A percentile compares a stretch with the other conserved stretches of the same genome.
Evolutionary conservation across 1,140 invertebrate species (phyloP).

Genomic region (Eulimnadia texana): DNA sequence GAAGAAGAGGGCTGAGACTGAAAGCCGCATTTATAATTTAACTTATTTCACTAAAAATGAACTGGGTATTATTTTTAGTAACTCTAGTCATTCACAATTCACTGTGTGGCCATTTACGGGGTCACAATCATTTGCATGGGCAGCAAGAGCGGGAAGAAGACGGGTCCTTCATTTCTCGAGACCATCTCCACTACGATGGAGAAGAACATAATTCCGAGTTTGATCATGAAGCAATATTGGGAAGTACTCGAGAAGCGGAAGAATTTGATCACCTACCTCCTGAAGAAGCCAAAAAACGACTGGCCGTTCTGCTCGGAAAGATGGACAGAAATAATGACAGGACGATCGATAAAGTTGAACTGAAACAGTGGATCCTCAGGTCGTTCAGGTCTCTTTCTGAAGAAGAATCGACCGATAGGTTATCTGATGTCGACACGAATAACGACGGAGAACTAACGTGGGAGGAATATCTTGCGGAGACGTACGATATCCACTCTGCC

Average conservation of each 20-base stretch:
- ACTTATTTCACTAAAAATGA: too few species aligned
- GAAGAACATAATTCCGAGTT: constrained; percentile 72
- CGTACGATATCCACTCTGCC: constrained; percentile 48
- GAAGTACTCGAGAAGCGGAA: constrained; percentile 78
- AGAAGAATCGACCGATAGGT: constrained; percentile 72
- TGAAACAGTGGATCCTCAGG: constrained; percentile 81
- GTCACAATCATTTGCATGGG: constrained; percentile 15
- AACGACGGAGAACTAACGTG: constrained; percentile 68
- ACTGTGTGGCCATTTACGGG: neutral
- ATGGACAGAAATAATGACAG: constrained; percentile 77
- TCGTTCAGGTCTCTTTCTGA: constrained; percentile 70
- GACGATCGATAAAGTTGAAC: constrained; percentile 62
- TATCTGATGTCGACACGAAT: constrained; percentile 73
- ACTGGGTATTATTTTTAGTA: too few species aligned
- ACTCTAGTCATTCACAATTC: too few species aligned
- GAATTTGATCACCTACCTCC: constrained; percentile 78
- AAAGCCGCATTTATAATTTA: too few species aligned
- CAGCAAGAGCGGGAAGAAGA: constrained; percentile 36
- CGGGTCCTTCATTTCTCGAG: constrained; percentile 54
- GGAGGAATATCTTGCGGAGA: constrained; percentile 74
- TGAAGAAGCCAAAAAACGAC: constrained; percentile 68
- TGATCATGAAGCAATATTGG: constrained; percentile 82
- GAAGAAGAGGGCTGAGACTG: too few species aligned
- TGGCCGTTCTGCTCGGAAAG: constrained; percentile 60
- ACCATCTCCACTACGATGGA: constrained; percentile 49